Evolutionary conservation across 2,797 vertebrate species (phyloP).

Genomic region (Prionace glauca): DNA sequence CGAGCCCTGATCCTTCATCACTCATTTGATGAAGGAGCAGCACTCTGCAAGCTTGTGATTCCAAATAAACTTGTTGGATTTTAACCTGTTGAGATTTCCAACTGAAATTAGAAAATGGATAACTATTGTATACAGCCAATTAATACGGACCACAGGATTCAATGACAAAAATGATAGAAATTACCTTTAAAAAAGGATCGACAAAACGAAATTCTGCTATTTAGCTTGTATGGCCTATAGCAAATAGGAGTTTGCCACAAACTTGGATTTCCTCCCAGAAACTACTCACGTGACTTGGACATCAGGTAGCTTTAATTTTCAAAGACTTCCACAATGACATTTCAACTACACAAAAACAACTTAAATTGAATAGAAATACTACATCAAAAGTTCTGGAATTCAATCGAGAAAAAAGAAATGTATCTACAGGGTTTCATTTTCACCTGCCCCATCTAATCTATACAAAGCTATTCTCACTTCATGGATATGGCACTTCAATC

Average conservation of each 20-base stretch:
- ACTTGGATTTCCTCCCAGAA: constrained; percentile 22
- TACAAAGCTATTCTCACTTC: neutral
- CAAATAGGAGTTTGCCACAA: neutral
- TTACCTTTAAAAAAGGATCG: too few relatives aligned
- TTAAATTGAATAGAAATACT: neutral
- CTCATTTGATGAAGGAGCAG: too few relatives aligned
- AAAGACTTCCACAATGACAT: neutral
- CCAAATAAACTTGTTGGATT: too few relatives aligned
- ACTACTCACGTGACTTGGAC: neutral
- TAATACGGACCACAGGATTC: neutral
- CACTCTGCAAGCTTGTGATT: too few relatives aligned
- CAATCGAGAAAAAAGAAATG: neutral
- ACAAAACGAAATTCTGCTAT: neutral
- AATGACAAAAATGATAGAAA: neutral
- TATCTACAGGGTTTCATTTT: too few relatives aligned
- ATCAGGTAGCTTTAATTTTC: neutral
- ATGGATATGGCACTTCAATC: neutral
- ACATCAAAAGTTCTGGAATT: constrained; percentile 14
- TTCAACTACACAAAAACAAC: neutral
- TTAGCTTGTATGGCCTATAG: neutral
- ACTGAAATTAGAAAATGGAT: too few relatives aligned
- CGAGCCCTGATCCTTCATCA: too few relatives aligned
- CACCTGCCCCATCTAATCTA: neutral
- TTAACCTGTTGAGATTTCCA: too few relatives aligned
- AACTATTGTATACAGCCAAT: neutral